Evolutionary conservation across 2,797 vertebrate genomes (phyloP).

Genomic region (Thalassophryne amazonica): DNA sequence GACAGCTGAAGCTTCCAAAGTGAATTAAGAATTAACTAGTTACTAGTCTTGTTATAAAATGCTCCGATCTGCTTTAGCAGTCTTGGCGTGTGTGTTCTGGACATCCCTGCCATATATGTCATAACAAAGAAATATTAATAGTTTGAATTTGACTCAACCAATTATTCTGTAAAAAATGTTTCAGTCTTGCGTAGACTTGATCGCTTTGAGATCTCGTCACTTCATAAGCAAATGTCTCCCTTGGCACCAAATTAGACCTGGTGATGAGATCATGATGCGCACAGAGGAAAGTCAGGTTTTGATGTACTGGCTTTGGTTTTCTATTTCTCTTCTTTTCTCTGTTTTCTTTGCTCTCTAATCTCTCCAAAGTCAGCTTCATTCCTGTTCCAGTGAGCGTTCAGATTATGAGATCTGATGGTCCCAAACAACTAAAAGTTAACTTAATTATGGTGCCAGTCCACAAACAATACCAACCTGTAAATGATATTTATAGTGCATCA

Average conservation of each 20-base stretch:
- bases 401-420: constrained; percentile 79
- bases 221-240: constrained; percentile 6
- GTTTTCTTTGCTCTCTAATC: background rate
- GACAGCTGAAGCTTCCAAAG: no score
- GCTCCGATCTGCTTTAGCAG: no score
- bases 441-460: background rate
- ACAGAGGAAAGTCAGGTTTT: constrained; percentile 60
- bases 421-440: constrained; percentile 1
- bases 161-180: background rate
- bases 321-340: background rate
- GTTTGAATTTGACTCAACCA: background rate
- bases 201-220: constrained; percentile 8
- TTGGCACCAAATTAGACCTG: constrained; percentile 32
- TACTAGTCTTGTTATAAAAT: no score
- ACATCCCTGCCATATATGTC: no score
- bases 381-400: constrained; percentile 65
- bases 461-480: background rate
- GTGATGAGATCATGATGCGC: constrained; percentile 71
- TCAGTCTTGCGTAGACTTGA: background rate
- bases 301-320: constrained; percentile 54
- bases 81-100: no score
- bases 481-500: background rate
- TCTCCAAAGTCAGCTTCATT: constrained; percentile 42
- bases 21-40: no score
- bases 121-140: constrained; percentile 18